These are phyloP conservation scores for Brachypteracias leptosomus DNA, from an alignment of 2,113 vertebrate genomes.

Conservation along the genomic window DNA sequence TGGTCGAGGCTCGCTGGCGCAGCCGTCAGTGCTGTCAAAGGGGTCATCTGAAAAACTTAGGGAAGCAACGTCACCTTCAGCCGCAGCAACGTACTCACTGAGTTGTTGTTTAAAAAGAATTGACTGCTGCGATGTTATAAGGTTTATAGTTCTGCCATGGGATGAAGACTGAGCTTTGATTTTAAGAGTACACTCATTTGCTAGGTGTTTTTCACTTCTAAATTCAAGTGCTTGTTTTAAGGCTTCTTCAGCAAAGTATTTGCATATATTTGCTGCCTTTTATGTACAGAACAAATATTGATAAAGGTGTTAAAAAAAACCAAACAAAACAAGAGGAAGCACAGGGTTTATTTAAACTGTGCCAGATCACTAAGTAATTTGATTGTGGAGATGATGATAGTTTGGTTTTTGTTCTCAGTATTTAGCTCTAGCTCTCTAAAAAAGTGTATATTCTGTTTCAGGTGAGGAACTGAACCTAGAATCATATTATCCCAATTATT, in stretches of 20 bases:
- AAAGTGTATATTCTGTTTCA: not conserved
- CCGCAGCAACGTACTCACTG: no score
- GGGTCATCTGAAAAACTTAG: no score
- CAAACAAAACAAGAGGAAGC: rapidly evolving
- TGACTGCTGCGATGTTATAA: no score
- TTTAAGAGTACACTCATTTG: rapidly evolving
- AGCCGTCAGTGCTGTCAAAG: not conserved
- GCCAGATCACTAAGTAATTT: not conserved
- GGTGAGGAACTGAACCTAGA: not conserved
- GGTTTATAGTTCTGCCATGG: not conserved
- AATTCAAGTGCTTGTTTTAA: not conserved
- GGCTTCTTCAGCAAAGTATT: not conserved
- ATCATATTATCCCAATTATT: rapidly evolving
- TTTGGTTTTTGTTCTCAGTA: not conserved
- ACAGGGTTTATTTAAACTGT: not conserved
- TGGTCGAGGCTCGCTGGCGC: no score
- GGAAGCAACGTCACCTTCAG: no score
- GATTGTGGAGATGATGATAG: rapidly evolving
- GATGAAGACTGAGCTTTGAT: no score
- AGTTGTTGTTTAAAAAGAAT: no score
- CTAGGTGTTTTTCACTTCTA: rapidly evolving
- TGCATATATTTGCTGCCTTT: rapidly evolving
- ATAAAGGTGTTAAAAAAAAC: not conserved
- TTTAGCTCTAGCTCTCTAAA: not conserved
- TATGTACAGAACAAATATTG: rapidly evolving